These are phyloP conservation scores for Cephus runcator DNA, from an alignment of 2,888 invertebrate species.

Conservation along the genomic window DNA sequence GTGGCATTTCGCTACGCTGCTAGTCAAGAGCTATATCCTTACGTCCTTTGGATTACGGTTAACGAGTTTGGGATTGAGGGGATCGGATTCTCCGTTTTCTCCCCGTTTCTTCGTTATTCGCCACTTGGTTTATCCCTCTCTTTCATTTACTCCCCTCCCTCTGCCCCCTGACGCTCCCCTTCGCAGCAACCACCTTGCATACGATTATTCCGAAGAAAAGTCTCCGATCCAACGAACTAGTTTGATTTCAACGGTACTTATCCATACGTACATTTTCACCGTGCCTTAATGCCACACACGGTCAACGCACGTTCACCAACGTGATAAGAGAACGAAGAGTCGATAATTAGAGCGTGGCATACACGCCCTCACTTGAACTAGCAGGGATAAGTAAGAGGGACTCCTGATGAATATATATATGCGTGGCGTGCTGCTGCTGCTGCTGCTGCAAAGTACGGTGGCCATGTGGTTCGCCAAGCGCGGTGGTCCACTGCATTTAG, in stretches of 20 bases:
- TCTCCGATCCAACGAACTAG: not conserved
- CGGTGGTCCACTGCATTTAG: slow-evolving; percentile 54
- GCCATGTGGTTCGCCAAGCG: slow-evolving; percentile 45
- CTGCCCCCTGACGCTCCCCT: no score
- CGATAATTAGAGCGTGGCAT: slow-evolving; percentile 49
- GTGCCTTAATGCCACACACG: not conserved
- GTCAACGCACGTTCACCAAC: not conserved
- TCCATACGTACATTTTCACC: not conserved
- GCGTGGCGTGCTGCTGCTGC: slow-evolving; percentile 16
- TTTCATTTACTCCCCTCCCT: no score
- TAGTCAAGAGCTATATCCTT: not conserved
- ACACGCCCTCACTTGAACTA: slow-evolving; percentile 47
- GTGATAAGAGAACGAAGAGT: slow-evolving; percentile 43
- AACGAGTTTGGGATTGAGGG: not conserved
- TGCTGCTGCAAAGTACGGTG: slow-evolving; percentile 33
- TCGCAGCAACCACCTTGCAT: not conserved
- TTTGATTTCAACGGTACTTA: not conserved
- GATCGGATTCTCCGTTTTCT: not conserved
- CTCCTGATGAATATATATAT: slow-evolving; percentile 6
- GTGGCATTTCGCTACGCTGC: not conserved
- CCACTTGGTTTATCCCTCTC: no score
- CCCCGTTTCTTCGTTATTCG: no score
- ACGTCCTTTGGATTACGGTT: not conserved
- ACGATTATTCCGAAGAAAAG: not conserved
- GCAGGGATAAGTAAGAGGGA: slow-evolving; percentile 36